Base-by-base conservation (phyloP, 2,797 vertebrate species). In the Dicrostonyx torquatus region DNA sequence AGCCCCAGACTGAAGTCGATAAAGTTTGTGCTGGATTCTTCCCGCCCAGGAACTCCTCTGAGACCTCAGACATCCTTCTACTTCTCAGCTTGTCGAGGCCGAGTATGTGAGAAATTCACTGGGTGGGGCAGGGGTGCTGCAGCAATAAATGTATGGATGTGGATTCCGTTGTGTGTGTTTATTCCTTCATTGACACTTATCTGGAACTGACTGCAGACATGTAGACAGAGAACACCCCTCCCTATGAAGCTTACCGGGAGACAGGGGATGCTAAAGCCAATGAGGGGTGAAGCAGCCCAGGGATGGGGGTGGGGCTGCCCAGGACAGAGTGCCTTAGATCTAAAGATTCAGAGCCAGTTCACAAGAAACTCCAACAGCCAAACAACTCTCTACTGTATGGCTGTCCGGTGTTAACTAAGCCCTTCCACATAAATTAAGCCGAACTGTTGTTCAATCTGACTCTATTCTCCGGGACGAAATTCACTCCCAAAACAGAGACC, bases 101-200 rank as follows among this genome's bases (percentile, higher is more conserved):
- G 55, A 34, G 22, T 26, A 40, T 20, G 53, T 26, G 66, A 77
- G 55, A 68, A 88, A 5, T 24, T 75, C 80, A 45, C 6, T 31
- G 55, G 70, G 82, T 29, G 82, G 75, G 85, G 24, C 29, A 18
- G 1, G 24, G 50, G 26, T 70, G 89, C 77, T 70, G 91, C 48
- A 79, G 85, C 70, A 97, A 97, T 97, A 97, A 97, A 97, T n/a
- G 68, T 66, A 77, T 75, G 40, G 73, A 75, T 86, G 12, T 88
- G 60, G 62, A 83, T 79, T 78, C 73, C 58, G 22, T 0, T 62
- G 40, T 80, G 87, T 90, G 96, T 73, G 72, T 91, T 80, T 91
- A 84, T 77, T 95, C 80, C 37, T 86, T 96, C 78, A 37, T 48
- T 79, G 76, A 83, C 20, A 24, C 26, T 79, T 58, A 43, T 76